These are phyloP conservation scores for Hypselothyrea guttata DNA, from an alignment of 2,888 invertebrate species.

Conservation along the genomic window DNA sequence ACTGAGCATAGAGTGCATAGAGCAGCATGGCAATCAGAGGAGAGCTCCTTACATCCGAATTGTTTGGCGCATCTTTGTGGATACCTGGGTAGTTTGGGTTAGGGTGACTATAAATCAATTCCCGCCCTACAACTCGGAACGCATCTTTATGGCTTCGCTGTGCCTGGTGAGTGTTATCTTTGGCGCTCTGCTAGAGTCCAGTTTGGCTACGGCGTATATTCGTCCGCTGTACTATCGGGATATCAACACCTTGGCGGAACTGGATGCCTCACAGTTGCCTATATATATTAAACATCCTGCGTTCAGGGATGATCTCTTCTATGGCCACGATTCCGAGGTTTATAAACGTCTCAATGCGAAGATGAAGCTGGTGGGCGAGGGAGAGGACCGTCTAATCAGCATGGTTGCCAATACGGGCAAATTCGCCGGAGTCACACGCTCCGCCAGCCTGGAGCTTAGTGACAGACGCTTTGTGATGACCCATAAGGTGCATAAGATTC, in stretches of 20 bases:
- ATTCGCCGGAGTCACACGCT: slow-evolving; percentile 78
- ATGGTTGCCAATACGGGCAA: slow-evolving; percentile 64
- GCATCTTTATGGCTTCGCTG: slow-evolving; percentile 80
- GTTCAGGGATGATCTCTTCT: slow-evolving; percentile 81
- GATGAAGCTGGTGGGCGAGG: slow-evolving; percentile 68
- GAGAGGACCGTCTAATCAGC: slow-evolving; percentile 69
- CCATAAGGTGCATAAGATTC: slow-evolving; percentile 78
- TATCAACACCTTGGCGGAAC: slow-evolving; percentile 79
- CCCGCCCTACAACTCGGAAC: slow-evolving; percentile 80
- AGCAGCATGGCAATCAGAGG: neutral
- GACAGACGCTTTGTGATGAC: slow-evolving; percentile 76
- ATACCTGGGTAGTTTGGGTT: slow-evolving; percentile 81
- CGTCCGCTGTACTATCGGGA: slow-evolving; percentile 81
- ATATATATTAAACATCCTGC: slow-evolving; percentile 81
- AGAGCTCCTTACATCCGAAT: slow-evolving; percentile 18
- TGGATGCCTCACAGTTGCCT: slow-evolving; percentile 74
- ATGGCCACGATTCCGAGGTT: slow-evolving; percentile 74
- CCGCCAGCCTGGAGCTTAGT: slow-evolving; percentile 70
- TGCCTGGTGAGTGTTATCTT: slow-evolving; percentile 81
- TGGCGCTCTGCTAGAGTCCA: slow-evolving; percentile 82
- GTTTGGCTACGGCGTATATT: slow-evolving; percentile 81
- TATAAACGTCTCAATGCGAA: slow-evolving; percentile 75
- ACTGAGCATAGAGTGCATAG: slow-evolving; percentile 43
- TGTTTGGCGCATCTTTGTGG: slow-evolving; percentile 69
- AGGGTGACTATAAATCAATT: slow-evolving; percentile 77